phyloP scores from a whole-genome alignment of 2,888 invertebrate genomes.

The Alloplasta piceator region DNA sequence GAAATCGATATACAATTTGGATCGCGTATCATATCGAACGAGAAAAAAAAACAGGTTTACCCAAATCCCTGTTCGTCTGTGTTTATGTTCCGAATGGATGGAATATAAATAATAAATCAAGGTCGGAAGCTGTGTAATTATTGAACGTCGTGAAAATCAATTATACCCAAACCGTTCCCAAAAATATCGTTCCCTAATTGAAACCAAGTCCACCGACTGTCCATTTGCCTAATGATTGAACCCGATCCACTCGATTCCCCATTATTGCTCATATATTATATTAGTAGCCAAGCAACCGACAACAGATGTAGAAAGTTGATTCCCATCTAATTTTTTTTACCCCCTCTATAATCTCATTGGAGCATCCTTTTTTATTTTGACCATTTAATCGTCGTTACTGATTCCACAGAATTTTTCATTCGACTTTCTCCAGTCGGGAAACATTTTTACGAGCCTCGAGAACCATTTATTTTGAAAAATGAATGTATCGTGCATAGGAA shows the following conservation, averaged over 20 bases:
- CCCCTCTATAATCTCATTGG: conserved; percentile 57
- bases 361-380: conserved; percentile 53
- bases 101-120: conserved; percentile 36
- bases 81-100: conserved; percentile 27
- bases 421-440: conserved; percentile 23
- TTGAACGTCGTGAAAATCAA: conserved; percentile 39
- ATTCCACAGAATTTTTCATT: neutral
- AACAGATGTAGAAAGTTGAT: conserved; percentile 16
- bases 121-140: conserved; percentile 47
- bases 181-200: conserved; percentile 17
- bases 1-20: neutral
- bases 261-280: conserved; percentile 25
- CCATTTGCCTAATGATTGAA: conserved; percentile 51
- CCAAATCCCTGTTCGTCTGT: conserved; percentile 4
- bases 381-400: conserved; percentile 53
- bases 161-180: conserved; percentile 15
- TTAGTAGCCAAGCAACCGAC: conserved; percentile 33
- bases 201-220: conserved; percentile 6
- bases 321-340: conserved; percentile 37
- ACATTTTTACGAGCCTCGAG: too few species aligned
- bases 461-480: conserved; percentile 7
- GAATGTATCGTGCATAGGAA: conserved; percentile 18
- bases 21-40: too few species aligned
- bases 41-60: conserved; percentile 38
- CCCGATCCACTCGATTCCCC: neutral